Conservation (phyloP, 2,888 invertebrate species). For the Capitulum mitella region DNA sequence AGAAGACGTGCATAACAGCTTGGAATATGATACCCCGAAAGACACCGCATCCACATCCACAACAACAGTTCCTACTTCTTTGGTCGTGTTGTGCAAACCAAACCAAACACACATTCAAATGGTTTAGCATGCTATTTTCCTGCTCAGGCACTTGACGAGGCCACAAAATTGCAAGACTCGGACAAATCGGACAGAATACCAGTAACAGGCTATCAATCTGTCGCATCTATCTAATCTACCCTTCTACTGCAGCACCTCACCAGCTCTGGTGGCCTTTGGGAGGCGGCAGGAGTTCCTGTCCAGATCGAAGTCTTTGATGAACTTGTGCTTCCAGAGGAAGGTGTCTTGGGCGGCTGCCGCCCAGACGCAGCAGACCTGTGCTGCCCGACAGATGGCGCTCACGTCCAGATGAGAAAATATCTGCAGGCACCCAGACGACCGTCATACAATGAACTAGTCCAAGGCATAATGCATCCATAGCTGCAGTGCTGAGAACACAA, state of each 20-base stretch:
- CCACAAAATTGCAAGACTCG: too few relatives aligned
- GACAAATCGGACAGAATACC: too few relatives aligned
- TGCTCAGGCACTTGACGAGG: too few relatives aligned
- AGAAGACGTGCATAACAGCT: not conserved
- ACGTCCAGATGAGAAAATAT: not conserved
- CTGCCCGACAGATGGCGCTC: not conserved
- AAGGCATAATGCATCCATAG: too few relatives aligned
- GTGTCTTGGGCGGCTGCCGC: not conserved
- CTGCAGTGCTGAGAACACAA: too few relatives aligned
- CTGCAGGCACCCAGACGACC: not conserved
- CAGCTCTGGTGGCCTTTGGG: not conserved
- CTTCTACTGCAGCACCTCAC: not conserved
- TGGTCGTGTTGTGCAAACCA: not conserved
- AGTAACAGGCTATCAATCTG: not conserved
- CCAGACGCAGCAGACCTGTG: not conserved
- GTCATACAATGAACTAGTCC: too few relatives aligned
- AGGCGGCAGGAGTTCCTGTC: not conserved
- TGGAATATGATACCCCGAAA: not conserved
- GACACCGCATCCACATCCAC: too few relatives aligned
- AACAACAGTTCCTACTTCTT: not conserved
- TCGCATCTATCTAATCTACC: not conserved
- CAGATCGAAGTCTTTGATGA: not conserved
- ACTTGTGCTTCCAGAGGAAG: slow-evolving; percentile 10
- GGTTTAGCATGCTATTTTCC: not conserved
- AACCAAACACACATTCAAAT: not conserved